Conservation (phyloP, 2,113 vertebrate genomes). For the Toxostoma redivivum region DNA sequence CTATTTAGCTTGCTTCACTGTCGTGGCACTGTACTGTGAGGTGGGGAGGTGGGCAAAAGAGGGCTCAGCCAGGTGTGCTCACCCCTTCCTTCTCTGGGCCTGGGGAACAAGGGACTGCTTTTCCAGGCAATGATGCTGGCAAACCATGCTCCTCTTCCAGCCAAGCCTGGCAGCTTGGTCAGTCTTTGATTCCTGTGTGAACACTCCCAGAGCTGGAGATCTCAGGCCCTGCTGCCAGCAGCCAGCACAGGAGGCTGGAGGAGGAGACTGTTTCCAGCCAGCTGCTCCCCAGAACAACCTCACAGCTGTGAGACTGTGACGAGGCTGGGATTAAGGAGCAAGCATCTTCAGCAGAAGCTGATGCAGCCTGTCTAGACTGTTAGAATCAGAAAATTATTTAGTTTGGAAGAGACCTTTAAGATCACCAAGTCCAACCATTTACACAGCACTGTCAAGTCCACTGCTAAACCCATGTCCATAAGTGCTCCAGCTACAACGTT, state of each 20-base stretch:
- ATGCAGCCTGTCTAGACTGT: neutral
- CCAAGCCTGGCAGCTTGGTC: neutral
- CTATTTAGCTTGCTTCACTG: neutral
- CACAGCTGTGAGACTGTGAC: rapidly evolving
- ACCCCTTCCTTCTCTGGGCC: neutral
- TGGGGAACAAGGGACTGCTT: neutral
- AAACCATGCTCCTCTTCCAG: neutral
- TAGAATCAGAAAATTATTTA: neutral
- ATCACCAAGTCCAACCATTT: neutral
- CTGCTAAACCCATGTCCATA: neutral
- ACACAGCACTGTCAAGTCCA: rapidly evolving
- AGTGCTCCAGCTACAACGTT: neutral
- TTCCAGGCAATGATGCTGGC: neutral
- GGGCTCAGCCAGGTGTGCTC: neutral
- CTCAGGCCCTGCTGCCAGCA: neutral
- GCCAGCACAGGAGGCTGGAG: neutral
- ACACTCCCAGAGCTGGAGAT: neutral
- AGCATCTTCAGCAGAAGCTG: neutral
- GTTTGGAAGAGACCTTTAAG: neutral
- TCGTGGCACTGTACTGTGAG: neutral
- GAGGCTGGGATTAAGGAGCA: neutral
- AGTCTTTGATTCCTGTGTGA: neutral
- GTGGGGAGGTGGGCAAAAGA: neutral
- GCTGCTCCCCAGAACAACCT: neutral
- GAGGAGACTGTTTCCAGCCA: neutral